These are phyloP conservation scores for Ashinkailepas kermadecensis DNA, from an alignment of 2,888 invertebrate genomes.

Conservation along the genomic window DNA sequence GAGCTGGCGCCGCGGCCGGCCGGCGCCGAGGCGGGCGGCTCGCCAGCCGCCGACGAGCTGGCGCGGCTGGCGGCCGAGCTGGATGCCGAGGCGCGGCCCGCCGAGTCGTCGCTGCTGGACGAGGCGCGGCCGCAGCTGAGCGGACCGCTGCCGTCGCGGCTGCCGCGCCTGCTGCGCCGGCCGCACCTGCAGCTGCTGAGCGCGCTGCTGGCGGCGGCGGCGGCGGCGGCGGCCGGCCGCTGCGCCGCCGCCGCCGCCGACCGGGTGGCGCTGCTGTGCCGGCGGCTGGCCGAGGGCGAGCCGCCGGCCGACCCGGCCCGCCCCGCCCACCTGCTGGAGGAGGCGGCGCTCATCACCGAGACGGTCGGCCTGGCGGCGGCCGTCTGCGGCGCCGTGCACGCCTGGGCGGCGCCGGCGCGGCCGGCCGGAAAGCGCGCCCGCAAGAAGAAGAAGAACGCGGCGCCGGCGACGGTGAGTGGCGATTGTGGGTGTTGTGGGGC, in stretches of 20 bases:
- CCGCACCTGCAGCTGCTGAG: conserved; percentile 23
- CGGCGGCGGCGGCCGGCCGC: conserved; percentile 17
- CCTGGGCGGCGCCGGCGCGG: conserved; percentile 46
- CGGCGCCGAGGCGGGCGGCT: background rate
- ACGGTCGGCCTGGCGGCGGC: conserved; percentile 52
- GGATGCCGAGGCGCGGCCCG: background rate
- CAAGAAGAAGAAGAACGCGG: conserved; percentile 46
- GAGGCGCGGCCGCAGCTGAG: conserved; percentile 11
- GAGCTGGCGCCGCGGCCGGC: conserved; percentile 25
- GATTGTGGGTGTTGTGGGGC: background rate
- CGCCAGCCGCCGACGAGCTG: background rate
- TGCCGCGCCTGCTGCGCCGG: conserved; percentile 25
- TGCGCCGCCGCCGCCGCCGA: background rate
- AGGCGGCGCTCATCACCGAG: conserved; percentile 46
- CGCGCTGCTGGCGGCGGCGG: conserved; percentile 18
- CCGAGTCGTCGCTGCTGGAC: background rate
- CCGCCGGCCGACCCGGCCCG: conserved; percentile 38
- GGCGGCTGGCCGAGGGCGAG: conserved; percentile 34
- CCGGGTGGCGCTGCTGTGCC: conserved; percentile 23
- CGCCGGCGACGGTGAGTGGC: conserved; percentile 31
- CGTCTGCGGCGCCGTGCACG: conserved; percentile 52
- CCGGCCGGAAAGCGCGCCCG: conserved; percentile 49
- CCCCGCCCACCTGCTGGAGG: conserved; percentile 47
- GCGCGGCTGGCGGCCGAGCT: conserved; percentile 23
- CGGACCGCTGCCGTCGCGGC: conserved; percentile 29